Evolutionary conservation across 1,140 invertebrate genomes (phyloP), one percentile per base, ranked within the genome.

Genomic region (Drosophila mojavensis): DNA sequence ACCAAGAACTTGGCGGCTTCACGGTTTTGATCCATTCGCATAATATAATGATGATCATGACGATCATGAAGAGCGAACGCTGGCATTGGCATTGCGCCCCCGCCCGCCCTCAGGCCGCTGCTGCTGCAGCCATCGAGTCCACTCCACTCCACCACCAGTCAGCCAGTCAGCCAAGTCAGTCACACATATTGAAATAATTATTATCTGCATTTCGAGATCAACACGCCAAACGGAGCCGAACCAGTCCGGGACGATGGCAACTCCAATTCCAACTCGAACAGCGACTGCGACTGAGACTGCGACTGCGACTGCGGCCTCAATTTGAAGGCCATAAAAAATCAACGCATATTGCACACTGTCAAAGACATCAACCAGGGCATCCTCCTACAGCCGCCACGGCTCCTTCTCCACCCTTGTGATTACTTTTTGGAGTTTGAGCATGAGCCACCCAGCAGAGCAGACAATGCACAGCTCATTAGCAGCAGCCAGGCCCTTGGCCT

Each of bases 161-260:
- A 43, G 51, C 59, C 75, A 68, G 78, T 81, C 78, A 76, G 79
- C 62, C 79, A 82, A 83, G 80, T 88, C 84, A 84, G 84, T 89
- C 84, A 89, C 84, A 89, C 84, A 91, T 91, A 91, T 91, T 91
- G 88, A 91, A 91, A 91, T 91, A 91, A 91, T 91, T 91, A 91
- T 91, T 91, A 91, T 91, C 88, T 91, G 83, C 88, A 89, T 91
- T 88, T 88, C 39, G 89, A 81, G 88, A 91, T 91, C 84, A 79
- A 81, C 80, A 74, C 79, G 83, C 81, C 81, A 75, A 70, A 66
- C 70, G 79, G 51, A 75, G 69, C 63, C 75, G 62, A 68, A 70
- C 68, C 67, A 61, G 50, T 36, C 41, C 17, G 48, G 28, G 39
- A 45, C 36, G 50, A 66, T 55, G 60, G 58, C 15, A 39, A 59